A percentile compares a stretch with the other conserved stretches of the same genome.
Evolutionary conservation across 2,888 invertebrate genomes (phyloP).

Genomic region (Thalpophila matura): DNA sequence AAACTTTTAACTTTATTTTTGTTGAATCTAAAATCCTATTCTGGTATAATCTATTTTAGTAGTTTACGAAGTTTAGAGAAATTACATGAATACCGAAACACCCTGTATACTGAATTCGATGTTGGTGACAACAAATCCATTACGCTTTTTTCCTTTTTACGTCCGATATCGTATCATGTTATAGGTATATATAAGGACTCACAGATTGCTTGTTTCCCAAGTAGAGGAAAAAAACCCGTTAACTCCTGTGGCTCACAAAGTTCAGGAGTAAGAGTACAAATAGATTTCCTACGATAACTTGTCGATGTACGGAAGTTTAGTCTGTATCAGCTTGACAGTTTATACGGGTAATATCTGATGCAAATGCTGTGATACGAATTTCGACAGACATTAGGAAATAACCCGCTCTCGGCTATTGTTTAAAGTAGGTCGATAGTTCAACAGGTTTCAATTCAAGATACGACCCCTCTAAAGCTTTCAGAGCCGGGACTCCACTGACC

Average conservation of each 20-base stretch:
- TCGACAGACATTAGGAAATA: slow-evolving; percentile 10
- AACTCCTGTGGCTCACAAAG: slow-evolving; percentile 16
- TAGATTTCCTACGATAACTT: slow-evolving; percentile 31
- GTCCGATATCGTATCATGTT: slow-evolving; percentile 46
- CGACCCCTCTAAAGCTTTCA: slow-evolving; percentile 30
- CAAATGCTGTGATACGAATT: slow-evolving; percentile 1
- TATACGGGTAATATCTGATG: slow-evolving; percentile 28
- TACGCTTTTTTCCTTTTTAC: slow-evolving; percentile 41
- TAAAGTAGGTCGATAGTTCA: slow-evolving; percentile 49
- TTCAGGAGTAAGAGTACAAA: slow-evolving; percentile 33
- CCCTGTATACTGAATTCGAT: not conserved
- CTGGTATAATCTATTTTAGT: too few species aligned
- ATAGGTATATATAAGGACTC: too few species aligned
- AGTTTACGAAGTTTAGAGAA: not conserved
- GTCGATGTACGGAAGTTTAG: slow-evolving; percentile 11
- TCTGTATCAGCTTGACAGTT: slow-evolving; percentile 21
- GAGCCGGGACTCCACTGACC: slow-evolving; percentile 5
- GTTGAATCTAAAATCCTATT: too few species aligned
- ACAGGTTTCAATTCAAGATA: slow-evolving; percentile 44
- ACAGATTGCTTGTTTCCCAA: slow-evolving; percentile 45
- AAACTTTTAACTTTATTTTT: too few species aligned
- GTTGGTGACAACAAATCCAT: slow-evolving; percentile 31
- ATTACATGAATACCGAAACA: not conserved
- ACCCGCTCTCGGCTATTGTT: slow-evolving; percentile 23
- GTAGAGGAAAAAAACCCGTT: slow-evolving; percentile 30